Conservation (phyloP, 1,140 invertebrate species). For the Aphelinus certus region DNA sequence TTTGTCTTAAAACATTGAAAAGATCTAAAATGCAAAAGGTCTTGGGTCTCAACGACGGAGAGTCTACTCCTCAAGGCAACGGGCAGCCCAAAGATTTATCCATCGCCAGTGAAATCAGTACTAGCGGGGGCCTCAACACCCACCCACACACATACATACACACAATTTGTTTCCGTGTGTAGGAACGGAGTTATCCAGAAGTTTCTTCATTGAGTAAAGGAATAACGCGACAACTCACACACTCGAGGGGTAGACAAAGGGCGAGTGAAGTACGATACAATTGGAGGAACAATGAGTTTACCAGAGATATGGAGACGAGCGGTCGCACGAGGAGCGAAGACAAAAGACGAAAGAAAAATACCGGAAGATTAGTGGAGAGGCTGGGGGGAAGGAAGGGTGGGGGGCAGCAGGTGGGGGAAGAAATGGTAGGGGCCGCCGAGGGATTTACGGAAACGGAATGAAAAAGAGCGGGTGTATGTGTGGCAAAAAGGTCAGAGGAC, state of each 20-base stretch:
- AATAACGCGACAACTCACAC: no score
- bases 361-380: slow-evolving; percentile 16
- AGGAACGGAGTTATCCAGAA: no score
- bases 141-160: no score
- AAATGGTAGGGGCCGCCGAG: slow-evolving; percentile 7
- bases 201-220: no score
- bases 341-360: slow-evolving; percentile 20
- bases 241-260: neutral
- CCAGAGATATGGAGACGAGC: neutral
- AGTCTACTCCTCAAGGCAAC: no score
- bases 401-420: neutral
- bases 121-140: no score
- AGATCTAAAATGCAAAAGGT: no score
- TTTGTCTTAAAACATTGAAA: no score
- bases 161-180: no score
- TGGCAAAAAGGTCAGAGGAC: slow-evolving; percentile 13
- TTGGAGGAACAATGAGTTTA: neutral
- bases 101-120: no score
- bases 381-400: neutral
- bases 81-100: no score
- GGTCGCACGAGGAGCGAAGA: neutral
- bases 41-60: no score
- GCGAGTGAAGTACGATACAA: neutral
- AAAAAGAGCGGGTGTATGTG: slow-evolving; percentile 12
- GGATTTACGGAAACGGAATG: slow-evolving; percentile 29